Conservation (phyloP, 64 coral and sea anemone species). For the Actinia equina region DNA sequence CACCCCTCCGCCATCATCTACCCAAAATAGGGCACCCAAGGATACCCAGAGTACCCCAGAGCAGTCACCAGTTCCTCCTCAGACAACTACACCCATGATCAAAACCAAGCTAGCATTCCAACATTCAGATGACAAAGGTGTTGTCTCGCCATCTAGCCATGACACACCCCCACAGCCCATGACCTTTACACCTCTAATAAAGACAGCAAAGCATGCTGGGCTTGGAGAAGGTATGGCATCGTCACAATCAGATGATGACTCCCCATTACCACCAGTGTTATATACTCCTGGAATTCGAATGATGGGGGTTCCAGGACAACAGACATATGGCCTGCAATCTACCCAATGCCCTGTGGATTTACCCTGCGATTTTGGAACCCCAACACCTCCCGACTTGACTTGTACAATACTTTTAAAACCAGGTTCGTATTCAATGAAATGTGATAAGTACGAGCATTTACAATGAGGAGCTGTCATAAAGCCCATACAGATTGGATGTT, state of each 20-base stretch:
- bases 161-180: conserved; percentile 55
- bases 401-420: conserved; percentile 73
- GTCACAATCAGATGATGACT: conserved; percentile 18
- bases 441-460: too few relatives aligned
- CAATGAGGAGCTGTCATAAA: too few relatives aligned
- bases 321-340: not conserved
- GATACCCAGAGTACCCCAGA: conserved; percentile 2
- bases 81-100: conserved; percentile 62
- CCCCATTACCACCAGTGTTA: conserved; percentile 60
- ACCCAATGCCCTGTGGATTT: not conserved
- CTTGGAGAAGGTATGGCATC: not conserved
- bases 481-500: too few relatives aligned
- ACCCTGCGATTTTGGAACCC: not conserved
- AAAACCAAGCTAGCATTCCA: not conserved
- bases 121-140: not conserved
- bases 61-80: conserved; percentile 39
- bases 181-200: conserved; percentile 72
- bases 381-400: conserved; percentile 65
- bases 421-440: conserved; percentile 30
- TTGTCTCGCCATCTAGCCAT: conserved; percentile 18
- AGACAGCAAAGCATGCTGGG: conserved; percentile 15
- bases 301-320: not conserved
- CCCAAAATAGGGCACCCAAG: not conserved
- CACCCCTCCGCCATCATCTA: conserved; percentile 27
- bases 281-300: conserved; percentile 70